Percentiles rank a stretch among this genome's conserved stretches.
Conservation (phyloP, 2,888 invertebrate genomes). For the Odontocolon sp. region DNA sequence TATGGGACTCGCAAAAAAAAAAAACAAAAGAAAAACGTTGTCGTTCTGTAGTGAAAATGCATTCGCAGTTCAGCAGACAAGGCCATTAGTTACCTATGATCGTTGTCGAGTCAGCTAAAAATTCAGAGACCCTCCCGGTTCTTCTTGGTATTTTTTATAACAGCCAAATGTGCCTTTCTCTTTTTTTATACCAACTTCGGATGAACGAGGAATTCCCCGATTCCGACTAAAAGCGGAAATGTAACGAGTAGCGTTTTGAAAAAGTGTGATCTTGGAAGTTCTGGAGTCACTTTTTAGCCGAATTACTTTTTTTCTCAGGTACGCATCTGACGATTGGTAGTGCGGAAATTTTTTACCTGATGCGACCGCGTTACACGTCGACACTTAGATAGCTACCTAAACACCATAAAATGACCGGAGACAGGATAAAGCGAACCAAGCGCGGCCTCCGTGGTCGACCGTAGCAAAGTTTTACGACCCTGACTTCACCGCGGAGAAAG, state of each 20-base stretch:
- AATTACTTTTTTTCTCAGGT: constrained; percentile 26
- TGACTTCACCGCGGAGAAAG: constrained; percentile 71
- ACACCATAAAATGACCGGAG: constrained; percentile 74
- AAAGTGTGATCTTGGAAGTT: neutral
- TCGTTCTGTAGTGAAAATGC: neutral
- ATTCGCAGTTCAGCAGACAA: neutral
- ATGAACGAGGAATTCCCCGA: neutral
- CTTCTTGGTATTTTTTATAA: neutral
- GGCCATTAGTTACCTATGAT: neutral
- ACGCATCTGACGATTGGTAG: constrained; percentile 24
- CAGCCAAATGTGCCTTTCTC: neutral
- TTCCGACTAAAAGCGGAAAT: neutral
- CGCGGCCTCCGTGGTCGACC: constrained; percentile 61
- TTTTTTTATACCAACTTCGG: neutral
- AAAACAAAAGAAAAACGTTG: neutral
- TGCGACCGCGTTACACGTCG: constrained; percentile 48
- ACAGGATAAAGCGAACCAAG: constrained; percentile 27
- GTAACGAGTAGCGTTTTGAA: neutral
- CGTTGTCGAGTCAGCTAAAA: neutral
- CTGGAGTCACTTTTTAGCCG: constrained; percentile 5
- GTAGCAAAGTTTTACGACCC: constrained; percentile 73
- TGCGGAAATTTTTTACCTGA: constrained; percentile 60
- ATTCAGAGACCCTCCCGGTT: neutral
- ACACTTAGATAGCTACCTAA: constrained; percentile 70
- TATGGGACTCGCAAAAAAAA: neutral